These are phyloP conservation scores for Ciconia nigra DNA, from an alignment of 2,797 vertebrate genomes.

Conservation along the genomic window DNA sequence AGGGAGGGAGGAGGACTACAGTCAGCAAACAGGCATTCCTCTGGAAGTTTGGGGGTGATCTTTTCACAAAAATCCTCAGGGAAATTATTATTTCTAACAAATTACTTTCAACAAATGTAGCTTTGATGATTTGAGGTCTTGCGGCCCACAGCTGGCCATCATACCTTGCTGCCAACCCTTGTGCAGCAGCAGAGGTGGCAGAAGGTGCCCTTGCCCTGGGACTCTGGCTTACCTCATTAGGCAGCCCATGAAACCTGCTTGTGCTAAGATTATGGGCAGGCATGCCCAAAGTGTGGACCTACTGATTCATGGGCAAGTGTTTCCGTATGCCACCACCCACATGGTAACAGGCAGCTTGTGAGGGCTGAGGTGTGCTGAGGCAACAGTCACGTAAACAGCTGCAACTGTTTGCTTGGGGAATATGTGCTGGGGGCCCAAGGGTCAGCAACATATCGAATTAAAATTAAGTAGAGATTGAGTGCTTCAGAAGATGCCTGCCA, in stretches of 20 bases:
- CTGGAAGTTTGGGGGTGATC: not conserved
- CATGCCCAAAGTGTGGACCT: not conserved
- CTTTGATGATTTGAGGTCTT: not conserved
- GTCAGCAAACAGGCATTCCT: not conserved
- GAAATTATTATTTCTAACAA: not conserved
- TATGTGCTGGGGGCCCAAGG: not conserved
- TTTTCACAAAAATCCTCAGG: not conserved
- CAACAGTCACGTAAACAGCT: rapidly evolving
- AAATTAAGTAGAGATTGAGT: not conserved
- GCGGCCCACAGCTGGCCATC: not conserved
- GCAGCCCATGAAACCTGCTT: not conserved
- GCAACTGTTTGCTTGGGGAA: not conserved
- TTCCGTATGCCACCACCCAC: rapidly evolving
- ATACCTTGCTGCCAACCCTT: not conserved
- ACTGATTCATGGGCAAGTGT: not conserved
- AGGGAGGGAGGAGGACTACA: not conserved
- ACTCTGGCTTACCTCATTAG: not conserved
- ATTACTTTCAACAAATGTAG: not conserved
- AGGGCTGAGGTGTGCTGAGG: not conserved
- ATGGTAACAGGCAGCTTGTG: not conserved
- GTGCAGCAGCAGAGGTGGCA: not conserved
- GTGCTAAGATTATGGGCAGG: not conserved
- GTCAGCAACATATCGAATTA: not conserved
- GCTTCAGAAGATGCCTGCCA: not conserved
- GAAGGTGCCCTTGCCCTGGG: not conserved